Evolutionary conservation across 1,140 invertebrate genomes (phyloP).

Genomic region (Wiebesia pumilae): DNA sequence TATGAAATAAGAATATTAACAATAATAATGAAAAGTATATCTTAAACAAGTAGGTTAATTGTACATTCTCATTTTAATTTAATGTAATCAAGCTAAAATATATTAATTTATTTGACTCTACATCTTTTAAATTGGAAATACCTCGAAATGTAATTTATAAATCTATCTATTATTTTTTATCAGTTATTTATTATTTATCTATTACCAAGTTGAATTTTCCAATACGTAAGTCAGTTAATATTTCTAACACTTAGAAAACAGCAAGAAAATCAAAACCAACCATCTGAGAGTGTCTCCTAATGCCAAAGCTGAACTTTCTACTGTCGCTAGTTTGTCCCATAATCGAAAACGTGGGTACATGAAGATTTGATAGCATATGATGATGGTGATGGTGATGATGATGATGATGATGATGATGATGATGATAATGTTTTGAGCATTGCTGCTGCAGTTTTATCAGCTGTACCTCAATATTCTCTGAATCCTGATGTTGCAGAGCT

Average conservation of each 20-base stretch:
- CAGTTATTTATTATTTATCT: not conserved
- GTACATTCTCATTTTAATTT: too few species aligned
- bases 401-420: conserved; percentile 63
- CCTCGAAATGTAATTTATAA: not conserved
- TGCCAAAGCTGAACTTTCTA: conserved; percentile 75
- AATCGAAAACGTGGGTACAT: conserved; percentile 75
- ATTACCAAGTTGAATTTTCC: not conserved
- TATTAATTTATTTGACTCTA: too few species aligned
- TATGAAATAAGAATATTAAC: too few species aligned
- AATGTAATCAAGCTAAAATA: too few species aligned
- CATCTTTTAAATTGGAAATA: too few species aligned
- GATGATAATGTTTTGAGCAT: conserved; percentile 57
- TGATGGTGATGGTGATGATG: conserved; percentile 60
- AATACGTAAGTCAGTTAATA: not conserved
- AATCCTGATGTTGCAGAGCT: conserved; percentile 64
- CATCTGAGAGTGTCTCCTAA: conserved; percentile 76
- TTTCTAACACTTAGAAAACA: not conserved
- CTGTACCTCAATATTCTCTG: conserved; percentile 41
- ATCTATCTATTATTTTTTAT: not conserved
- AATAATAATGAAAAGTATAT: too few species aligned
- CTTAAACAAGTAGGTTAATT: too few species aligned
- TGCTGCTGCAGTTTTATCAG: conserved; percentile 50
- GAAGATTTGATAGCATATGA: conserved; percentile 69
- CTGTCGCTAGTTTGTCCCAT: conserved; percentile 70
- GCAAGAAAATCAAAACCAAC: conserved; percentile 62